phyloP scores from a whole-genome alignment of 2,113 vertebrate species.

The Centrocercus urophasianus region DNA sequence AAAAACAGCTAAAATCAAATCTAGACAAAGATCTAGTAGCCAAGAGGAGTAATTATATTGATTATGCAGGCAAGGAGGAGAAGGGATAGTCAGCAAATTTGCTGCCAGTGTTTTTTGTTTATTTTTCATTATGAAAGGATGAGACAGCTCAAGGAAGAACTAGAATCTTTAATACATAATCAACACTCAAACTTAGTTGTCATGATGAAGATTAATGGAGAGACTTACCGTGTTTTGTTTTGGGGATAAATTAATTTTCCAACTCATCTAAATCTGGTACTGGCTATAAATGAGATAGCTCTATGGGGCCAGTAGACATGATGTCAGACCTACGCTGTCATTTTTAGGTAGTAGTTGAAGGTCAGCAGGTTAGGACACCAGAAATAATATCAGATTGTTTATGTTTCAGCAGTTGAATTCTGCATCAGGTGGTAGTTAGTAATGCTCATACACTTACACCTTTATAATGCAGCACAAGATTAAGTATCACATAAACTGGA shows the following conservation, averaged over 20 bases:
- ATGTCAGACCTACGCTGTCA: not conserved
- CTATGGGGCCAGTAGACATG: not conserved
- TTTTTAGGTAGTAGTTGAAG: not conserved
- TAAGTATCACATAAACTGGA: not conserved
- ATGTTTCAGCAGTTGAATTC: not conserved
- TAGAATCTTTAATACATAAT: not conserved
- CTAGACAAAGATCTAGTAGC: not conserved
- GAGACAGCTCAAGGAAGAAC: not conserved
- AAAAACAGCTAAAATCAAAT: not conserved
- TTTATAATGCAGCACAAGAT: not conserved
- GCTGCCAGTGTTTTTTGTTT: not conserved
- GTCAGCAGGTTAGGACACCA: not conserved
- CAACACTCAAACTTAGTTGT: not conserved
- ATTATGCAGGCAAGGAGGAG: not conserved
- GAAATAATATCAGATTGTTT: not conserved
- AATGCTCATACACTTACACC: not conserved
- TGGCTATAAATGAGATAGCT: not conserved
- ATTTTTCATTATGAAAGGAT: not conserved
- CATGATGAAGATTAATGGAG: not conserved
- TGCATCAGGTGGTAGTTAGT: not conserved
- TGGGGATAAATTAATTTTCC: not conserved
- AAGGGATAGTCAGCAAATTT: not conserved
- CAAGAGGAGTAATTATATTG: not conserved
- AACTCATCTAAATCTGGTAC: not conserved
- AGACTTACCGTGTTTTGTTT: not conserved